These are phyloP conservation scores for Bugulina stolonifera DNA, from an alignment of 2,888 invertebrate species.

Conservation along the genomic window DNA sequence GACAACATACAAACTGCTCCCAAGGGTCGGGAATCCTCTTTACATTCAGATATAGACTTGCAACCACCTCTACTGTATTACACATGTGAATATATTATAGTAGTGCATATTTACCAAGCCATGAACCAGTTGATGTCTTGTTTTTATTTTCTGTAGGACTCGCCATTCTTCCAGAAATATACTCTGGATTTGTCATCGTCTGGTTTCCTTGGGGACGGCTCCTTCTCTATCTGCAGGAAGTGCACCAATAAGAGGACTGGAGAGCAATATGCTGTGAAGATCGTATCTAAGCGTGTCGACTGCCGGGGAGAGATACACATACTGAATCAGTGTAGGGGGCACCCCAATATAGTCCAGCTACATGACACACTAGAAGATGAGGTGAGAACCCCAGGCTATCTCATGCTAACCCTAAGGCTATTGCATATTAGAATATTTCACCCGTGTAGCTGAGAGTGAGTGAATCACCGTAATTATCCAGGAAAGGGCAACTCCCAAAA, in stretches of 20 bases:
- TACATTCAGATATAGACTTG: too few relatives aligned
- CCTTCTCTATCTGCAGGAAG: slow-evolving; percentile 76
- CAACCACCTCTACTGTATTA: too few relatives aligned
- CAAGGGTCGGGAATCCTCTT: too few relatives aligned
- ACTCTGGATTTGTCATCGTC: slow-evolving; percentile 62
- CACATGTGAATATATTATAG: too few relatives aligned
- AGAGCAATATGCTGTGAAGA: slow-evolving; percentile 80
- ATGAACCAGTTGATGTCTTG: too few relatives aligned
- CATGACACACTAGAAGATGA: slow-evolving; percentile 78
- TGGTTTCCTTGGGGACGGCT: slow-evolving; percentile 76
- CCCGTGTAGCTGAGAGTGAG: too few relatives aligned
- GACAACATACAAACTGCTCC: too few relatives aligned
- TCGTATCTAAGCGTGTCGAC: slow-evolving; percentile 65
- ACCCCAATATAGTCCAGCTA: slow-evolving; percentile 77
- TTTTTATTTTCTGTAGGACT: slow-evolving; percentile 59
- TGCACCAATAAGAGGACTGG: slow-evolving; percentile 70
- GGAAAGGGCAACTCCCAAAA: too few relatives aligned
- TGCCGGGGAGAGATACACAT: slow-evolving; percentile 70
- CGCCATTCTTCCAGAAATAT: slow-evolving; percentile 79
- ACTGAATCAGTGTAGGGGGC: slow-evolving; percentile 77
- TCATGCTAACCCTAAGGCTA: too few relatives aligned
- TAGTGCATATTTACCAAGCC: too few relatives aligned
- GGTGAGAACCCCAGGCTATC: slow-evolving; percentile 51
- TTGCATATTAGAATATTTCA: too few relatives aligned
- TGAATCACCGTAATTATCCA: too few relatives aligned